These are phyloP conservation scores for Ceratoteleas bidentatus DNA, from an alignment of 1,140 invertebrate species.

Conservation along the genomic window DNA sequence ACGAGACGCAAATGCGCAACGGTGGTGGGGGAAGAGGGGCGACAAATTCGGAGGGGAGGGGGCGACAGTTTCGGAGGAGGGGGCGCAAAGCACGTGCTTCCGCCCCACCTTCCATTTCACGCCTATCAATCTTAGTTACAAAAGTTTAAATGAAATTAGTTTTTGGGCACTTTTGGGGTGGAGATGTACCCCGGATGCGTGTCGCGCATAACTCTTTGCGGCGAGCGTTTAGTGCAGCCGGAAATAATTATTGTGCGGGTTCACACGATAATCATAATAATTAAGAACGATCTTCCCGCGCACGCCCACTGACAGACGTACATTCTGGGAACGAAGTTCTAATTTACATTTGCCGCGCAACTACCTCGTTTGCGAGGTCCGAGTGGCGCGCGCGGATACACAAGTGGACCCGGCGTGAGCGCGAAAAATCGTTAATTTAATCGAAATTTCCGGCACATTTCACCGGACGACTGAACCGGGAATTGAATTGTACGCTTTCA, in stretches of 20 bases:
- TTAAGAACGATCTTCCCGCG: slow-evolving; percentile 73
- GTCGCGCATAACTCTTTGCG: slow-evolving; percentile 63
- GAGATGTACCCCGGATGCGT: slow-evolving; percentile 45
- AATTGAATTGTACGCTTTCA: slow-evolving; percentile 21
- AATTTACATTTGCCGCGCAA: slow-evolving; percentile 54
- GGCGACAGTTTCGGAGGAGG: too few species aligned
- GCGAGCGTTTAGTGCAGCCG: slow-evolving; percentile 70
- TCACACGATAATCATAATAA: slow-evolving; percentile 79
- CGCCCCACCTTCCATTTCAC: slow-evolving; percentile 55
- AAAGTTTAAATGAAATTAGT: slow-evolving; percentile 77
- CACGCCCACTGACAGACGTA: slow-evolving; percentile 15
- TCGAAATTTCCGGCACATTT: slow-evolving; percentile 27
- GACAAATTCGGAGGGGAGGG: too few species aligned
- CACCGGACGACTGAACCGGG: background rate
- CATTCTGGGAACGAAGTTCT: slow-evolving; percentile 62
- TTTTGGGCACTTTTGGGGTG: slow-evolving; percentile 63
- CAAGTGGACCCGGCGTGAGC: slow-evolving; percentile 8
- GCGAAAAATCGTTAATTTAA: slow-evolving; percentile 36
- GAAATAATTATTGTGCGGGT: slow-evolving; percentile 77
- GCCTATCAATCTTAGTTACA: slow-evolving; percentile 70
- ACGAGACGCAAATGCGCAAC: too few species aligned
- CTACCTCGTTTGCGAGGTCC: slow-evolving; percentile 21
- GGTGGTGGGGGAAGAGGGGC: too few species aligned
- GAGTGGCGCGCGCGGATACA: slow-evolving; percentile 8
- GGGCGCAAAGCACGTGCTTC: too few species aligned